These are phyloP conservation scores for Acipenser oxyrinchus DNA, from an alignment of 2,797 vertebrate genomes.

Conservation along the genomic window DNA sequence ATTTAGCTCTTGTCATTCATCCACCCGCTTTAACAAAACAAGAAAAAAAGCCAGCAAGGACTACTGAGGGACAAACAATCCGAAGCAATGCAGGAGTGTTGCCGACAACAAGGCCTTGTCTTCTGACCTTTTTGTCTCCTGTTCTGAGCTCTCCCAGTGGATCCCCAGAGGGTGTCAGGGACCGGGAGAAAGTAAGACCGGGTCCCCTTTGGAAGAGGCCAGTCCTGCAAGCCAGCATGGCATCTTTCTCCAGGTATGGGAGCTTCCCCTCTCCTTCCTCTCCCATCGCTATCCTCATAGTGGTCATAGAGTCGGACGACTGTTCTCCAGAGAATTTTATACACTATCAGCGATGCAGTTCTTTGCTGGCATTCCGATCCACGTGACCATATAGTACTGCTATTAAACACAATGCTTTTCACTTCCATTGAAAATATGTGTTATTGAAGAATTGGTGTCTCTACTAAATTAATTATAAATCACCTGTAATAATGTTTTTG, in stretches of 20 bases:
- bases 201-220: conserved; percentile 34
- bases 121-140: conserved; percentile 42
- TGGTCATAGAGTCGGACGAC: neutral
- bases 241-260: conserved; percentile 43
- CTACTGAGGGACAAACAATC: no score
- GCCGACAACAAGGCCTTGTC: neutral
- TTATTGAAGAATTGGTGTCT: neutral
- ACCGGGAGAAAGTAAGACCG: conserved; percentile 41
- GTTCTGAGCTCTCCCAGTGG: conserved; percentile 22
- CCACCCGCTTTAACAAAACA: neutral
- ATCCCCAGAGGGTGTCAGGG: conserved; percentile 38
- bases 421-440: neutral
- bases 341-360: neutral
- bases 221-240: conserved; percentile 45
- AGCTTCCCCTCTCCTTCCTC: conserved; percentile 29
- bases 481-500: neutral
- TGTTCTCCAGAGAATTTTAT: neutral
- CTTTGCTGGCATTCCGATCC: neutral
- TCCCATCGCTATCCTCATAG: conserved; percentile 17
- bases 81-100: neutral
- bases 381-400: neutral
- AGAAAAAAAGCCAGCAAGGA: neutral
- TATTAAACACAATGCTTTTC: neutral
- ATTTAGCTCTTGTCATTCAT: no score
- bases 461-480: neutral